These are phyloP conservation scores for Pseudocheirus occidentalis DNA, from an alignment of 2,797 vertebrate species.

Conservation along the genomic window DNA sequence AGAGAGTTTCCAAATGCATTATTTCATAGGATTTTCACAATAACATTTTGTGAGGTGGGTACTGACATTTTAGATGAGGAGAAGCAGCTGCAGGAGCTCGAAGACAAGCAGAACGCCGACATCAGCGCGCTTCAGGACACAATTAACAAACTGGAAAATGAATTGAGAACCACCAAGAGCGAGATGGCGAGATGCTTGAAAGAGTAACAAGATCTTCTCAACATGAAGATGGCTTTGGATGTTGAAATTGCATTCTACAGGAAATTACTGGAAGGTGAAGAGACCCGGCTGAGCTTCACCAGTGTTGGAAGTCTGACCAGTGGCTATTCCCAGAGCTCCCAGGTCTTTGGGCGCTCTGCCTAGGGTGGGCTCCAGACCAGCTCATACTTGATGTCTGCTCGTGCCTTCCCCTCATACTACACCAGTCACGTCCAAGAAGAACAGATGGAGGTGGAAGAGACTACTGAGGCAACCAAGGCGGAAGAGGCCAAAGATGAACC, in stretches of 20 bases:
- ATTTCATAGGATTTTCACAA: background rate
- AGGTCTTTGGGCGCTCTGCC: conserved; percentile 87
- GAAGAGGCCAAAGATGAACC: conserved; percentile 88
- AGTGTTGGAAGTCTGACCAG: conserved; percentile 86
- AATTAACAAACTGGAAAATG: conserved; percentile 93
- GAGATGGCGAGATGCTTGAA: conserved; percentile 96
- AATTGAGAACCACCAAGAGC: conserved; percentile 92
- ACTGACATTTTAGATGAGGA: background rate
- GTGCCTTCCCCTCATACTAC: conserved; percentile 87
- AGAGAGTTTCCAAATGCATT: background rate
- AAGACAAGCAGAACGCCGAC: too few species aligned
- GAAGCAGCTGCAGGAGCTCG: too few species aligned
- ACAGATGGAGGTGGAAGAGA: conserved; percentile 90
- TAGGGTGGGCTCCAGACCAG: conserved; percentile 88
- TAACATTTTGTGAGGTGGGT: background rate
- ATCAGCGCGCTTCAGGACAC: too few species aligned
- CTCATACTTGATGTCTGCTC: conserved; percentile 86
- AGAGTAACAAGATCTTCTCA: conserved; percentile 96
- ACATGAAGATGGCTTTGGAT: conserved; percentile 98
- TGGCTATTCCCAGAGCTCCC: conserved; percentile 85
- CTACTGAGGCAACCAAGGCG: conserved; percentile 87
- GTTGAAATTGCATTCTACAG: conserved; percentile 98
- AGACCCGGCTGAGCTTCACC: conserved; percentile 90
- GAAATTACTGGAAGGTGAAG: conserved; percentile 96
- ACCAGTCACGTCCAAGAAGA: conserved; percentile 89